Evolutionary conservation across 2,113 vertebrate species (phyloP), one percentile per base, ranked within the genome.

Genomic region (Onychorhynchus coronatus): DNA sequence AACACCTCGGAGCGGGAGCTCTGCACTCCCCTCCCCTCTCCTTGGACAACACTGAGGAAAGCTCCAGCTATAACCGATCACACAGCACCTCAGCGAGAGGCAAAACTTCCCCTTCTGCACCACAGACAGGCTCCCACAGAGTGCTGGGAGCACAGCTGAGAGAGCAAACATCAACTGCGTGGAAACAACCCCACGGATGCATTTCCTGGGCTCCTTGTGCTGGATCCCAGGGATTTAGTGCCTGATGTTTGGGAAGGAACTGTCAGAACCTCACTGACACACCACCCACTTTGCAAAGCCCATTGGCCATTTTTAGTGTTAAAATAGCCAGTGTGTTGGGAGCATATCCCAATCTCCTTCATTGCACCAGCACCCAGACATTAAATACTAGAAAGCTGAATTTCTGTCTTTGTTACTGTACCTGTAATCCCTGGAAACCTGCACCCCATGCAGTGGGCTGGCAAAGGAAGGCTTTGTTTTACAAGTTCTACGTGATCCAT

Each of bases 221-320:
- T 35, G 77, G 11, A 23, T 8, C 10, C 1, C 16, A 39, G 79
- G 14, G 49, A 70, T 86, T n/a, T 8, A 14, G 41, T 39, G 24
- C 8, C 53, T 70, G 59, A 30, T 47, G 13, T 20, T 47, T 37
- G 49, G 50, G 56, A 79, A 55, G 46, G 59, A 71, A 53, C 81
- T 83, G 68, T 18, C 91, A 96, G 62, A 41, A 44, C 41, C 79
- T 95, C 86, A 47, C 73, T 79, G 91, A 86, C 88, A 70, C 77
- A 76, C 20, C n/a, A 30, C 41, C 8, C 30, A 2, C 13, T 39
- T 30, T 81, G 33, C 89, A 81, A 71, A 83, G 24, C 39, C 41
- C 35, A 18, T 28, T 59, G 68, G 59, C 80, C 59, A 13, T 37
- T 79, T 70, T 81, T 89, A 24, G 15, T 41, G 16, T 56, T 89